Base-by-base conservation (phyloP, 30 jellyfish, hydroid and myxozoan genomes). In the Aurelia coerulea region DNA sequence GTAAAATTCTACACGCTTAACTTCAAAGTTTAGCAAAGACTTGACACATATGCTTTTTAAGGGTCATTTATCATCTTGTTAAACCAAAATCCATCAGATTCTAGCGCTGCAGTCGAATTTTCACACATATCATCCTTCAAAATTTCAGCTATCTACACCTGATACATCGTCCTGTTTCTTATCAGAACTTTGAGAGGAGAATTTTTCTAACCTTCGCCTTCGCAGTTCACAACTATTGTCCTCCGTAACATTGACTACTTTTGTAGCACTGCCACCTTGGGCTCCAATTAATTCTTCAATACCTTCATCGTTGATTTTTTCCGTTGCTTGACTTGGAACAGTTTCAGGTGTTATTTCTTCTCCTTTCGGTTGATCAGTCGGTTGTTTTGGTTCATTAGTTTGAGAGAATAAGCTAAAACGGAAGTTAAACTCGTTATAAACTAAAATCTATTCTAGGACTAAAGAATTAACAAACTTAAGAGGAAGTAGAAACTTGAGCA, bases 171-270 rank as follows among this genome's bases (percentile, higher is more conserved):
- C 89, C 32, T 17, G 54, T 32, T 64, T 79, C 19, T 79, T 71
- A 5, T 60, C 70, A 17, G 70, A 60, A 23, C 0, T 79, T 53
- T 79, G 89, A 18, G 89, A 79, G 34, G 89, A 62, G 51, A 84
- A 74, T 53, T 58, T 84, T 56, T 84, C 93, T n/a, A 84, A 75
- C 52, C 93, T 74, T 33, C 93, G 87, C 65, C 88, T 69, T 35
- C 93, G 41, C 66, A 84, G 79, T 74, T 84, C 93, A 73, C 33
- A 52, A 62, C 67, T 77, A 35, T 14, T 51, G 56, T 74, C 93
- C 17, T 49, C 53, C 17, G 41, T 83, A 13, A 18, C 75, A 35
- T 18, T 71, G 65, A 9, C 56, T 67, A 33, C 69, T 34, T 32
- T 3, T 42, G 54, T 51, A 46, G 17, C 32, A 11, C 18, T 33